Evolutionary conservation across 2,113 vertebrate species (phyloP).

Genomic region (Bos javanicus): DNA sequence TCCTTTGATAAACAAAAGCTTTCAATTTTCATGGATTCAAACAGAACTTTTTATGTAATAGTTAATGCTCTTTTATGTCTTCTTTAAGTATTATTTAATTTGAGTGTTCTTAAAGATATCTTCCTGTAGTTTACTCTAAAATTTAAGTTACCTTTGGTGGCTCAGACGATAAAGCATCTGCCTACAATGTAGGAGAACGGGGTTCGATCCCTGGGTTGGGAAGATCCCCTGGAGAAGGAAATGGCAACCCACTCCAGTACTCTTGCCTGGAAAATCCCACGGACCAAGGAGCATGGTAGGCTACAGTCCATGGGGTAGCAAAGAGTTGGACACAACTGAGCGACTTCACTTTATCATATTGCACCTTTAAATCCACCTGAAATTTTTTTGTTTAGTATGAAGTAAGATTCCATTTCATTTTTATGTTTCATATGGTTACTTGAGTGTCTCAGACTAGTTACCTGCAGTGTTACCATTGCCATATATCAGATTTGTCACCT

Average conservation of each 20-base stretch:
- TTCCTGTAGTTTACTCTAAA: neutral
- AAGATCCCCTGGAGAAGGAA: neutral
- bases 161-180: neutral
- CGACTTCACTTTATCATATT: neutral
- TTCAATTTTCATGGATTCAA: neutral
- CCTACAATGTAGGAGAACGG: neutral
- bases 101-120: neutral
- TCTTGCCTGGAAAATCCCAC: neutral
- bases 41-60: neutral
- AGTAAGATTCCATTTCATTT: neutral
- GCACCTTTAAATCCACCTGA: neutral
- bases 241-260: neutral
- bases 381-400: neutral
- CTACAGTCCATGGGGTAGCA: neutral
- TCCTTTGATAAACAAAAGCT: neutral
- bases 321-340: neutral
- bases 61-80: neutral
- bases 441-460: neutral
- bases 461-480: neutral
- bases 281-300: neutral
- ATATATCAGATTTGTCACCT: neutral
- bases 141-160: neutral
- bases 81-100: constrained; percentile 4
- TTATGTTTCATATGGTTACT: neutral
- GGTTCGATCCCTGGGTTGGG: accelerated